Base-by-base conservation (phyloP, 2,113 vertebrate genomes). In the Boulengeromyrus knoepffleri region DNA sequence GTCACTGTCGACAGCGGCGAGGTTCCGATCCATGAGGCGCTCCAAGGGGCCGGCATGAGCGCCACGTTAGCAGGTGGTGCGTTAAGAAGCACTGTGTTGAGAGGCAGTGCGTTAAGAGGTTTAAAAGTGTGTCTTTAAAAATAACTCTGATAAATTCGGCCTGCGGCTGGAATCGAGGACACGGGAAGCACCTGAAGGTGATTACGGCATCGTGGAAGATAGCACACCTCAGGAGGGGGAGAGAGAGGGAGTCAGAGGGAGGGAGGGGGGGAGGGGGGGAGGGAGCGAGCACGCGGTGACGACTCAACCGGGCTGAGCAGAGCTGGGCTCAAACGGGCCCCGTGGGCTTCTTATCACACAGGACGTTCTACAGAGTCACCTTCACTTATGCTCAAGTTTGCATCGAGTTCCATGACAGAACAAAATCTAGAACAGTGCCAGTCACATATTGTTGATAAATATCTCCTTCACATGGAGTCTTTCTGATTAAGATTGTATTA, bases 201-300 rank as follows among this genome's bases (percentile, higher is more conserved):
- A 91, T 91, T 91, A 89, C 52, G 84, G 87, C 89, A 90, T 86
- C 42, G 58, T 83, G 45, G 87, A 70, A 90, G 91, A 90, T 91
- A 89, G 91, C 90, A 89, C 89, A 90, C 90, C 88, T 90, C 66
- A 91, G 89, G 89, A 89, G 90, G 88, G 88, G 19, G 21, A 5
- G 10, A 8, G 21, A 10, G 39, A 24, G 15, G 52, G 8, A 6
- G 77, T 3, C 4, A 1, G 74, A 17, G 74, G 13, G 17, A 4
- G 74, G 12, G 74, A 3, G 74, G 5, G 39, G 0, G 36, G 0
- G 36, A 21, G 80, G 8, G 80, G 1, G 74, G 5, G 39, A 1
- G 36, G 0, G 36, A 21, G 80, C 2, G 80, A 84, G 24, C 58
- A 10, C 7, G n/a, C n/a, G 62, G n/a, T 70, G 62, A 70, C 62